These are phyloP conservation scores for Barbus barbus DNA, from an alignment of 2,113 vertebrate species.

Conservation along the genomic window DNA sequence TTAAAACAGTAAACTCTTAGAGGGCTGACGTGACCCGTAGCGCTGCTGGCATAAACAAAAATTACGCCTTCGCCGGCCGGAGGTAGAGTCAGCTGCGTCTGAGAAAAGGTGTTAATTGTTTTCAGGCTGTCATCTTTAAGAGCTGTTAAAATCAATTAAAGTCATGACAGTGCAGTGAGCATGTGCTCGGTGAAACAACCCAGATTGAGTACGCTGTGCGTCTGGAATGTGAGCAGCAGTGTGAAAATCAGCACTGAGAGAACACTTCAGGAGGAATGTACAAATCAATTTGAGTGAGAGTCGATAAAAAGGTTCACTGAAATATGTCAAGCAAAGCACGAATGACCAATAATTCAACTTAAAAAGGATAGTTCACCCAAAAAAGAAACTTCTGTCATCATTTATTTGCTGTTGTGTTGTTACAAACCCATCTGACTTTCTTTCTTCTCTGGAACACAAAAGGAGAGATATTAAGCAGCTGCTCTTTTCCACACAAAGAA, in stretches of 20 bases:
- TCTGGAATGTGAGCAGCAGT: constrained; percentile 37
- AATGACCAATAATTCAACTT: neutral
- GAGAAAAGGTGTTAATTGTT: constrained; percentile 56
- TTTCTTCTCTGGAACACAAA: neutral
- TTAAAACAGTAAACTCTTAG: constrained; percentile 46
- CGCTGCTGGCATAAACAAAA: constrained; percentile 51
- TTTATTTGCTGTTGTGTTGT: no score
- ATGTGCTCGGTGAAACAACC: constrained; percentile 28
- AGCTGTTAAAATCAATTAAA: constrained; percentile 55
- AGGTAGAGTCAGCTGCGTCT: neutral
- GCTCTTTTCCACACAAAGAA: neutral
- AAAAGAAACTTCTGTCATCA: no score
- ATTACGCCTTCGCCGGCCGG: constrained; percentile 47
- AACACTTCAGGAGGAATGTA: constrained; percentile 23
- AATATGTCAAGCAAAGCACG: neutral
- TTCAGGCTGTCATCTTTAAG: constrained; percentile 54
- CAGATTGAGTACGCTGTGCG: constrained; percentile 4
- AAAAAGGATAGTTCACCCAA: no score
- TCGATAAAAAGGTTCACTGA: constrained; percentile 15
- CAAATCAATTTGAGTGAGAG: neutral
- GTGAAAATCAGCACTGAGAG: constrained; percentile 45
- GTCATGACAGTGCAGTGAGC: constrained; percentile 30
- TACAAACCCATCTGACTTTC: no score
- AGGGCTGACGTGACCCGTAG: constrained; percentile 51
- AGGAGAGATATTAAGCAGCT: neutral